Percentiles rank a stretch among this genome's conserved stretches.
Evolutionary conservation across 2,797 vertebrate species (phyloP).

Genomic region (Eulemur coronatus): DNA sequence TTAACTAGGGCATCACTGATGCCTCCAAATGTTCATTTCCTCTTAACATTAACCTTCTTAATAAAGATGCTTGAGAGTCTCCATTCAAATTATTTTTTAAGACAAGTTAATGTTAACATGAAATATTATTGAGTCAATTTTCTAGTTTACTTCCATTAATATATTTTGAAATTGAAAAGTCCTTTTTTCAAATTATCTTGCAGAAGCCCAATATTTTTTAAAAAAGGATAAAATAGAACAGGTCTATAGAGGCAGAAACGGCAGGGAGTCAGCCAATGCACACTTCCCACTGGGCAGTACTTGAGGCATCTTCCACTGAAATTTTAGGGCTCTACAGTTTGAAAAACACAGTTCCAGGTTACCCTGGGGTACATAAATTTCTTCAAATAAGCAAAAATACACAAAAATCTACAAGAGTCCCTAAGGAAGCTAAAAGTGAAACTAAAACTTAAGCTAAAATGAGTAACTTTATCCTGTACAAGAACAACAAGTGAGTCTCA

Average conservation of each 20-base stretch:
- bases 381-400: background rate
- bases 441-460: constrained; percentile 10
- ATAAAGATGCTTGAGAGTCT: background rate
- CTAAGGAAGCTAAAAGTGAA: background rate
- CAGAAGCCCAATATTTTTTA: background rate
- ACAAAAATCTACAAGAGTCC: background rate
- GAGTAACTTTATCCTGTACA: background rate
- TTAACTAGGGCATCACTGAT: background rate
- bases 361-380: background rate
- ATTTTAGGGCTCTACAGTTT: background rate
- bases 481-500: background rate
- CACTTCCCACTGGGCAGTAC: background rate
- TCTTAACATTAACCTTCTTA: background rate
- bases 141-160: background rate
- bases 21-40: background rate
- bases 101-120: background rate
- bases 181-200: constrained; percentile 1
- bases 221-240: background rate
- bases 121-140: background rate
- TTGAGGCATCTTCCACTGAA: background rate
- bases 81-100: background rate
- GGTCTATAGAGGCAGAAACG: background rate
- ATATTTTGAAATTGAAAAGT: background rate
- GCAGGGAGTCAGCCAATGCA: background rate
- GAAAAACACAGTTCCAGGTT: background rate